Conservation (phyloP, 2,888 invertebrate genomes). For the Teleogryllus oceanicus region DNA sequence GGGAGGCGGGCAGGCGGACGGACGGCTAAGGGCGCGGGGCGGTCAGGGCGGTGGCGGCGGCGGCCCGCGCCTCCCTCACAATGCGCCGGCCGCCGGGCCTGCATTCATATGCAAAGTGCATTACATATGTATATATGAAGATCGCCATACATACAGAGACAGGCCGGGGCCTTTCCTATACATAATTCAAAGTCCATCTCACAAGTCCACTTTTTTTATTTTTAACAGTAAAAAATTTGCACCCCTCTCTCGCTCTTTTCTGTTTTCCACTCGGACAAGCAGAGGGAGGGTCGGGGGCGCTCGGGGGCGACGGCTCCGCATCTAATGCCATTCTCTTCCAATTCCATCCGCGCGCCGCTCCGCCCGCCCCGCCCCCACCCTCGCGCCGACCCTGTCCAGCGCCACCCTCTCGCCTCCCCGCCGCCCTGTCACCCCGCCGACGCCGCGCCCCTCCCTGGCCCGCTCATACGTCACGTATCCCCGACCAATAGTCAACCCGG, state of each 20-base stretch:
- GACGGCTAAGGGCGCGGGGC: too few species aligned
- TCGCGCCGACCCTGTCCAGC: conserved; percentile 18
- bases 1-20: too few species aligned
- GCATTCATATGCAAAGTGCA: conserved; percentile 18
- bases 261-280: conserved; percentile 26
- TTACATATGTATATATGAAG: conserved; percentile 35
- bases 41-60: not conserved
- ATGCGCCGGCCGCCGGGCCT: not conserved
- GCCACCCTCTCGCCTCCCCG: conserved; percentile 20
- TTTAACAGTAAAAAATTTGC: conserved; percentile 24
- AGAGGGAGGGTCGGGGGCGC: conserved; percentile 19
- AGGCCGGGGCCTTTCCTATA: conserved; percentile 38
- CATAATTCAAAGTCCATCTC: conserved; percentile 54
- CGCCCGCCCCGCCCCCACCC: not conserved
- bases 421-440: conserved; percentile 25
- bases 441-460: conserved; percentile 21
- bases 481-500: conserved; percentile 33
- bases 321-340: conserved; percentile 35
- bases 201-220: conserved; percentile 19
- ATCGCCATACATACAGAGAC: conserved; percentile 27
- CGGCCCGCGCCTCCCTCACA: not conserved
- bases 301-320: conserved; percentile 27
- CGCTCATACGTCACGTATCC: conserved; percentile 33
- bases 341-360: conserved; percentile 32
- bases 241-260: conserved; percentile 20